These are phyloP conservation scores for Brienomyrus brachyistius DNA, from an alignment of 2,113 vertebrate species.

Conservation along the genomic window DNA sequence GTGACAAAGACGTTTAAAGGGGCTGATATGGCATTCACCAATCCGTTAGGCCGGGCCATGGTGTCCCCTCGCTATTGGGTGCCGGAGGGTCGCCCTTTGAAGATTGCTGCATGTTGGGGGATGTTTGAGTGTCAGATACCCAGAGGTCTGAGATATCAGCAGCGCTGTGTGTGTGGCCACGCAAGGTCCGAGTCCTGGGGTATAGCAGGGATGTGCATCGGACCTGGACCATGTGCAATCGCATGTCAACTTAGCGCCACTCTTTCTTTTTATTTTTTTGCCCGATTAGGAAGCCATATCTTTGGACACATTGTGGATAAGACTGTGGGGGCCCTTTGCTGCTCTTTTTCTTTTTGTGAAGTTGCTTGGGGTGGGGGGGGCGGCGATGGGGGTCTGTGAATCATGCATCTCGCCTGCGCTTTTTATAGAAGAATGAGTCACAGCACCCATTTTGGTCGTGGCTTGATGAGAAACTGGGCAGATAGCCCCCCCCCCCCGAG, in stretches of 20 bases:
- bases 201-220: too few relatives aligned
- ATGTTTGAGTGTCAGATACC: constrained; percentile 55
- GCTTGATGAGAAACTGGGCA: background rate
- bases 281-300: background rate
- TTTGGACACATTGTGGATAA: background rate
- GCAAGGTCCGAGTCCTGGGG: constrained; percentile 26
- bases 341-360: background rate
- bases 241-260: background rate
- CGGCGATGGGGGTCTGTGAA: background rate
- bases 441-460: constrained; percentile 25
- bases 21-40: background rate
- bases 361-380: background rate
- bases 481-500: background rate
- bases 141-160: constrained; percentile 56
- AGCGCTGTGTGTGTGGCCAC: constrained; percentile 54
- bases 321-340: background rate
- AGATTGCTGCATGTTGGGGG: constrained; percentile 66
- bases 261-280: background rate
- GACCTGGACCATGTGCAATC: background rate
- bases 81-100: constrained; percentile 58
- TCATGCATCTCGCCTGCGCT: constrained; percentile 17
- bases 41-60: background rate
- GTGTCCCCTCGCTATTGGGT: background rate
- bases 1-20: background rate
- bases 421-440: constrained; percentile 29